Evolutionary conservation across 2,113 vertebrate genomes (phyloP).

Genomic region (Thunnus maccoyii): DNA sequence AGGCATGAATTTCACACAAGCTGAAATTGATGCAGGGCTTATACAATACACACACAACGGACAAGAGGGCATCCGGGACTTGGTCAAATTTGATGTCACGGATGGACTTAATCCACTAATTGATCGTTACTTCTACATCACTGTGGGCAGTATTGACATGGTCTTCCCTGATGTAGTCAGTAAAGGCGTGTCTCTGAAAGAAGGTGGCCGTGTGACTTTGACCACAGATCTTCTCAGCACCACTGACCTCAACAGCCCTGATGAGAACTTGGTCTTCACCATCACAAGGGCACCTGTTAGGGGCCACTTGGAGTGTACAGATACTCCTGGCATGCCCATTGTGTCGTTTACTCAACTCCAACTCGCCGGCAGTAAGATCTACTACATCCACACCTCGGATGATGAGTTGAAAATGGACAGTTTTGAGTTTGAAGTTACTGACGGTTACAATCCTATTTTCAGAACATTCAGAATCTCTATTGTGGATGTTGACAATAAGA

Average conservation of each 20-base stretch:
- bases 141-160: conserved; percentile 89
- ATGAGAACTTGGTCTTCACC: conserved; percentile 93
- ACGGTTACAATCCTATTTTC: conserved; percentile 95
- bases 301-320: conserved; percentile 94
- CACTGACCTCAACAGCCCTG: conserved; percentile 94
- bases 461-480: conserved; percentile 95
- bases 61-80: conserved; percentile 90
- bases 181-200: conserved; percentile 95
- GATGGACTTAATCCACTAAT: conserved; percentile 94
- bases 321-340: conserved; percentile 89
- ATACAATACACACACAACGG: conserved; percentile 91
- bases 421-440: conserved; percentile 97
- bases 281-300: conserved; percentile 92
- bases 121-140: conserved; percentile 95
- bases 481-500: conserved; percentile 96
- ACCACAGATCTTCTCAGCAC: conserved; percentile 96
- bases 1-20: conserved; percentile 96
- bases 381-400: conserved; percentile 95
- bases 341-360: conserved; percentile 93
- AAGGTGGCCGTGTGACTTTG: conserved; percentile 93
- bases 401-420: conserved; percentile 98
- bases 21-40: conserved; percentile 89
- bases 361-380: conserved; percentile 94
- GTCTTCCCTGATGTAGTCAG: conserved; percentile 95
- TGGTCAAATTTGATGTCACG: conserved; percentile 95